Conservation (phyloP, 2,797 vertebrate genomes). For the Saxicola maurus region DNA sequence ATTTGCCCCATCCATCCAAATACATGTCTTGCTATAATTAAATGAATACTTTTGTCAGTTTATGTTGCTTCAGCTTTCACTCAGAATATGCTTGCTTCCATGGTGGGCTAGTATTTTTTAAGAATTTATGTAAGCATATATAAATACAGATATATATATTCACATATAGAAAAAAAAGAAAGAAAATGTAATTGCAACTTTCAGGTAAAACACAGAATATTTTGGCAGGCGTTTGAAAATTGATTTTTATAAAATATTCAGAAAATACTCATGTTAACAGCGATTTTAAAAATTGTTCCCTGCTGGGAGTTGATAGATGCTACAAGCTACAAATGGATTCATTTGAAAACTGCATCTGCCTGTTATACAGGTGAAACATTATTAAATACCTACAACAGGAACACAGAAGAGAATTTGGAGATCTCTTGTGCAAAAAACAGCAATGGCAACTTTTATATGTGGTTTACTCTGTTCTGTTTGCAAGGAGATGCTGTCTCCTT, state of each 20-base stretch:
- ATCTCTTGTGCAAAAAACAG: background rate
- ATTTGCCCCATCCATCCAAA: constrained; percentile 46
- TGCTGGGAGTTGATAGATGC: background rate
- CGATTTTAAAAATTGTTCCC: background rate
- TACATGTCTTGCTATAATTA: constrained; percentile 26
- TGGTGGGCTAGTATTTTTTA: background rate
- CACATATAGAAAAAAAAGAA: background rate
- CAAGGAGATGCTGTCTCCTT: background rate
- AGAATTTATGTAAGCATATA: background rate
- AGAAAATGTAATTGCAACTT: background rate
- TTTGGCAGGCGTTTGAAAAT: constrained; percentile 28
- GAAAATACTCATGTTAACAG: constrained; percentile 2
- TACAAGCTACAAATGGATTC: background rate
- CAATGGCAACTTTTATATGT: background rate
- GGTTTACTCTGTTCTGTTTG: background rate
- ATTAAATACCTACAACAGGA: background rate
- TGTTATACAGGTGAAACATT: background rate
- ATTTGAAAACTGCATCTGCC: background rate
- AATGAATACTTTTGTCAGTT: constrained; percentile 35
- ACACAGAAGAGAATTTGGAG: background rate
- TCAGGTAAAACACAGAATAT: background rate
- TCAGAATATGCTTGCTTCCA: background rate
- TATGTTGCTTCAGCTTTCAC: constrained; percentile 23
- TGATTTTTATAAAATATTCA: constrained; percentile 43
- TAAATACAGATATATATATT: background rate